Evolutionary conservation across 1,140 invertebrate genomes (phyloP).

Genomic region (Papilio xuthus): DNA sequence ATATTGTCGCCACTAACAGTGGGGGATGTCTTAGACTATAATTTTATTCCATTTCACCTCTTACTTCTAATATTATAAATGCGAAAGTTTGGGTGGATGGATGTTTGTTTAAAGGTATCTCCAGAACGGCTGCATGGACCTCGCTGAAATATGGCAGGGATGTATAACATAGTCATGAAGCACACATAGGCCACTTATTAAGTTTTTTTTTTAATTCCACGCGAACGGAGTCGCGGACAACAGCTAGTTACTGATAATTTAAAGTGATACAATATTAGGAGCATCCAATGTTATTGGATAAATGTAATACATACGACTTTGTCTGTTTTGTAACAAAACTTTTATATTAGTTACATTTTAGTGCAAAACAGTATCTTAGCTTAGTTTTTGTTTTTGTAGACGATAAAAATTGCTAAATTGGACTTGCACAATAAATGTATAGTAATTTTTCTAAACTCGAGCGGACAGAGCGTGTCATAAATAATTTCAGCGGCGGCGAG

Average conservation of each 20-base stretch:
- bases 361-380: not conserved
- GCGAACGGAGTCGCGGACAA: too few relatives aligned
- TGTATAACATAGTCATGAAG: too few relatives aligned
- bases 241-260: not conserved
- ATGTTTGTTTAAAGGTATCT: too few relatives aligned
- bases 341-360: not conserved
- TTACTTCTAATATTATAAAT: too few relatives aligned
- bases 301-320: too few relatives aligned
- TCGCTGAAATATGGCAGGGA: too few relatives aligned
- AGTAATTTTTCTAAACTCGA: conserved; percentile 22
- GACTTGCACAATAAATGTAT: conserved; percentile 12
- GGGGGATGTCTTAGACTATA: not conserved
- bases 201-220: too few relatives aligned
- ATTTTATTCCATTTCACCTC: too few relatives aligned
- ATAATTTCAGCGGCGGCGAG: conserved; percentile 29
- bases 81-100: too few relatives aligned
- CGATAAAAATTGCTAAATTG: conserved; percentile 20
- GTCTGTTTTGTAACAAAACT: not conserved
- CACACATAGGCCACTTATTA: too few relatives aligned
- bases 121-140: too few relatives aligned
- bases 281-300: too few relatives aligned
- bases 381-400: not conserved
- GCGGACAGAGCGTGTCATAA: conserved; percentile 23
- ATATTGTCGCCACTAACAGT: not conserved
- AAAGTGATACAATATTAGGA: not conserved